Conservation (phyloP, 2,113 vertebrate species). For the Zosterops japonicus region DNA sequence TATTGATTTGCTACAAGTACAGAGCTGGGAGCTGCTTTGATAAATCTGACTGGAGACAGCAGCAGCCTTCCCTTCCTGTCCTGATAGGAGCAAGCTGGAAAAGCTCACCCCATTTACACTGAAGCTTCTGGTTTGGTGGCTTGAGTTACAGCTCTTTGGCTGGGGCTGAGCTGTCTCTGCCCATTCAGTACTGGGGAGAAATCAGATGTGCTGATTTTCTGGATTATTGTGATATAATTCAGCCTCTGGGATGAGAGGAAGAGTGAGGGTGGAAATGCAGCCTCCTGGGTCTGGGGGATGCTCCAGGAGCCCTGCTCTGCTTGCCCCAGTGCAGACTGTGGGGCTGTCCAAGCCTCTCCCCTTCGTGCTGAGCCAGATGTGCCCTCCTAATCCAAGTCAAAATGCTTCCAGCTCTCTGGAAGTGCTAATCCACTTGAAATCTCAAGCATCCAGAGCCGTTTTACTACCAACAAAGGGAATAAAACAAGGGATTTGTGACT, state of each 20-base stretch:
- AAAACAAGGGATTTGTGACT: neutral
- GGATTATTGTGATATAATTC: neutral
- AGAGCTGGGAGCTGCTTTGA: slow-evolving; percentile 20
- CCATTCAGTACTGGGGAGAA: neutral
- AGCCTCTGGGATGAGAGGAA: neutral
- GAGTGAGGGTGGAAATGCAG: neutral
- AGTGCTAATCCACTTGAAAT: neutral
- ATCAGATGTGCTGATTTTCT: neutral
- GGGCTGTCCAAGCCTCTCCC: neutral
- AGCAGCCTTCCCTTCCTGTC: neutral
- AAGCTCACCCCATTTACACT: neutral
- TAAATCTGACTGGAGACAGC: neutral
- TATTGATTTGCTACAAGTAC: neutral
- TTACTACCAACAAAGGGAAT: neutral
- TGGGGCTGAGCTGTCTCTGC: neutral
- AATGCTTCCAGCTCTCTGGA: neutral
- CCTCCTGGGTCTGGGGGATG: neutral
- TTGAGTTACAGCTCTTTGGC: neutral
- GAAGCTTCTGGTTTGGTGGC: neutral
- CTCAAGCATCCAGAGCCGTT: neutral
- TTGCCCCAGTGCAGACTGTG: neutral
- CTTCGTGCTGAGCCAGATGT: neutral
- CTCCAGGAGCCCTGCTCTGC: neutral
- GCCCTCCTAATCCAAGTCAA: neutral
- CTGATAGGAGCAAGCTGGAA: accelerated